A percentile compares a stretch with the other conserved stretches of the same genome.
Evolutionary conservation across 1,140 invertebrate genomes (phyloP).

Genomic region (Aphis gossypii): DNA sequence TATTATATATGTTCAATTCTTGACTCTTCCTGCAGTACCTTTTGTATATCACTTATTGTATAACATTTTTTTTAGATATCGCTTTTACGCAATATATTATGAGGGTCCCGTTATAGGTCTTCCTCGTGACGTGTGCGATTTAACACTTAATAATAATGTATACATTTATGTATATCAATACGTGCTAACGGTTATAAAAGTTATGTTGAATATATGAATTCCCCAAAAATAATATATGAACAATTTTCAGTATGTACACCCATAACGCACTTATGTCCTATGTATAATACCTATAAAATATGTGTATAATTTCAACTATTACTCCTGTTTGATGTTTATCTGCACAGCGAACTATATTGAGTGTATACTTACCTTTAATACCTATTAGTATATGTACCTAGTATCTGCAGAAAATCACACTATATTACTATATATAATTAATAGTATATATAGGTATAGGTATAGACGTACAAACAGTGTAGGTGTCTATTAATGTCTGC

Average conservation of each 20-base stretch:
- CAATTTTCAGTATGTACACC: background rate
- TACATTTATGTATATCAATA: background rate
- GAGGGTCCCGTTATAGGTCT: conserved; percentile 11
- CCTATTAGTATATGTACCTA: no score
- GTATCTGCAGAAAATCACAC: no score
- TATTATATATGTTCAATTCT: background rate
- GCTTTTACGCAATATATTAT: conserved; percentile 42
- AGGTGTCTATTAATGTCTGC: background rate
- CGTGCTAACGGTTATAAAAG: background rate
- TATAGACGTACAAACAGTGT: background rate
- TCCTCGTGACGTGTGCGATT: background rate
- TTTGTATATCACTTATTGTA: background rate
- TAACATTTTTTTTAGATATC: background rate
- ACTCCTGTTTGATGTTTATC: background rate
- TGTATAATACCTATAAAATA: no score
- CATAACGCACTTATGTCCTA: background rate
- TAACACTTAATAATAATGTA: background rate
- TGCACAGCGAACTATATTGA: background rate
- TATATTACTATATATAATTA: background rate
- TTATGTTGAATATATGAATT: background rate
- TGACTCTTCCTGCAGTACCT: background rate
- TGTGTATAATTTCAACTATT: background rate
- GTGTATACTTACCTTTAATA: background rate
- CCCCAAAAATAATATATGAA: background rate
- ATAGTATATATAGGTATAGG: no score